These are phyloP conservation scores for Ctenopoma kingsleyae DNA, from an alignment of 2,797 vertebrate genomes.

Conservation along the genomic window DNA sequence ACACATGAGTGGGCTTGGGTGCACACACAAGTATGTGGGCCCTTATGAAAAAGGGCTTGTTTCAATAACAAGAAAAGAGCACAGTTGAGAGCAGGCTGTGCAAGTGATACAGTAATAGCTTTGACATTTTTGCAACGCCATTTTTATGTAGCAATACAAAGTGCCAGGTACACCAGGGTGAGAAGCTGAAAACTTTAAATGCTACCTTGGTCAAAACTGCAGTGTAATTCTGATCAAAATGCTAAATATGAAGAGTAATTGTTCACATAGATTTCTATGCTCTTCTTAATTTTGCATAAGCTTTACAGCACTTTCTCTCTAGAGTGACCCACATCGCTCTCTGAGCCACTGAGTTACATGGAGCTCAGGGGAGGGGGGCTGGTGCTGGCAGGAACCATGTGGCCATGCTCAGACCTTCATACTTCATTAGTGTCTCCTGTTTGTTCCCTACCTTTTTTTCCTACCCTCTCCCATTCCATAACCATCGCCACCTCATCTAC, in stretches of 20 bases:
- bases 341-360: slow-evolving; percentile 58
- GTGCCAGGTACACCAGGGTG: slow-evolving; percentile 48
- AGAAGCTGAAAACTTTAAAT: slow-evolving; percentile 46
- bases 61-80: slow-evolving; percentile 63
- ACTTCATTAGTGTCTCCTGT: slow-evolving; percentile 78
- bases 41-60: slow-evolving; percentile 59
- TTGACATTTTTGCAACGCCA: slow-evolving; percentile 80
- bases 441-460: slow-evolving; percentile 47
- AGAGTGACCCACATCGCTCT: slow-evolving; percentile 39
- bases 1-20: slow-evolving; percentile 13
- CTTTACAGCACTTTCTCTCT: slow-evolving; percentile 18
- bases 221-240: slow-evolving; percentile 47
- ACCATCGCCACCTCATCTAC: slow-evolving; percentile 59
- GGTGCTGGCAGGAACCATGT: slow-evolving; percentile 71
- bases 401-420: slow-evolving; percentile 77
- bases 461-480: slow-evolving; percentile 29
- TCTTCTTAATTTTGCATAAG: slow-evolving; percentile 27
- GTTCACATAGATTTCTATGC: slow-evolving; percentile 28
- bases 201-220: slow-evolving; percentile 14
- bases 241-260: slow-evolving; percentile 29
- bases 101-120: slow-evolving; percentile 62
- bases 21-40: slow-evolving; percentile 40
- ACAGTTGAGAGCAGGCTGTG: slow-evolving; percentile 44
- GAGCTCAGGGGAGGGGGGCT: slow-evolving; percentile 32
- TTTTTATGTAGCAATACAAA: slow-evolving; percentile 64